These are phyloP conservation scores for Trichopoda pennipes DNA, from an alignment of 2,888 invertebrate species.

Conservation along the genomic window DNA sequence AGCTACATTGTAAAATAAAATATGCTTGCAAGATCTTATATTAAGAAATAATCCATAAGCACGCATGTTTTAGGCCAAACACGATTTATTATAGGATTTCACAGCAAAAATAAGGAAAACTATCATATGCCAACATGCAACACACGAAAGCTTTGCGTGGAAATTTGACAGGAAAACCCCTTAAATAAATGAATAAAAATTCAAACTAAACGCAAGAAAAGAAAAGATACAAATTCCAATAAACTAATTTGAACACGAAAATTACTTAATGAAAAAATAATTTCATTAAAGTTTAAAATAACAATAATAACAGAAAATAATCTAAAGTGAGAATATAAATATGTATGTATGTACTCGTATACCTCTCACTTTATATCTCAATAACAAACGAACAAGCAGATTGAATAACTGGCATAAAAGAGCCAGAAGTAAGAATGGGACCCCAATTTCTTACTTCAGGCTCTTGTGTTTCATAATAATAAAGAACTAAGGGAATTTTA, in stretches of 20 bases:
- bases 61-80: constrained; percentile 44
- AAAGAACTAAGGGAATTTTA: constrained; percentile 55
- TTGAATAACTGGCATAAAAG: constrained; percentile 9
- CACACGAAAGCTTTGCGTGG: neutral
- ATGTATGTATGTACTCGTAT: neutral
- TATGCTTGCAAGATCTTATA: neutral
- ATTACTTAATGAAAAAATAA: constrained; percentile 65
- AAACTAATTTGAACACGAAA: constrained; percentile 78
- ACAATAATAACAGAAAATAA: constrained; percentile 35
- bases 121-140: constrained; percentile 60
- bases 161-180: constrained; percentile 38
- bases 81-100: neutral
- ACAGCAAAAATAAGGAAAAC: constrained; percentile 39
- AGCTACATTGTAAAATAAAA: neutral
- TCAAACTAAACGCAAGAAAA: constrained; percentile 59
- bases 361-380: constrained; percentile 50
- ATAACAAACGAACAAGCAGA: constrained; percentile 1
- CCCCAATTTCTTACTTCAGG: too few relatives aligned
- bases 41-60: constrained; percentile 30
- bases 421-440: constrained; percentile 1
- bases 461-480: constrained; percentile 45
- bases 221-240: constrained; percentile 76
- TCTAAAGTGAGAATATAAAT: constrained; percentile 4
- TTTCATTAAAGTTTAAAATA: constrained; percentile 39
- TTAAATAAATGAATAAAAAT: constrained; percentile 48